Percentiles rank a stretch among this genome's conserved stretches.
These are phyloP conservation scores for Andrena dorsata DNA, from an alignment of 2,888 invertebrate species.

Conservation along the genomic window DNA sequence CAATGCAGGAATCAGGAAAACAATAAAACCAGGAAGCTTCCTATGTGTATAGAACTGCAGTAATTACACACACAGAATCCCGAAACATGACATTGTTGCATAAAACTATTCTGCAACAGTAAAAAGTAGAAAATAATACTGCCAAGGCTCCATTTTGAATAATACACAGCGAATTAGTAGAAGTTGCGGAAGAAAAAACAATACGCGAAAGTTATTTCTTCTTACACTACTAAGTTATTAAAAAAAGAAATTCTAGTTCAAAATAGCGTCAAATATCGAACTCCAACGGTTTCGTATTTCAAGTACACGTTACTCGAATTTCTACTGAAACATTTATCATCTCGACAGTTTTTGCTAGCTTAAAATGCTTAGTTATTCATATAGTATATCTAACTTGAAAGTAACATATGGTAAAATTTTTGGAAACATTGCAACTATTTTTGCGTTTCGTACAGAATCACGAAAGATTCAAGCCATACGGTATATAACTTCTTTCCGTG, in stretches of 20 bases:
- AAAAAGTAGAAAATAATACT: background rate
- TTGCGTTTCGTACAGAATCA: background rate
- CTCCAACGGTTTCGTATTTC: background rate
- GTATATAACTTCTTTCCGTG: conserved; percentile 8
- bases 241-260: background rate
- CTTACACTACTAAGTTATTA: conserved; percentile 28
- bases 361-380: conserved; percentile 2
- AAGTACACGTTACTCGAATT: background rate
- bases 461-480: background rate
- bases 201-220: conserved; percentile 4
- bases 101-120: too few relatives aligned
- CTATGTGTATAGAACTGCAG: background rate
- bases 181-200: background rate
- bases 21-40: background rate
- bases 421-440: background rate
- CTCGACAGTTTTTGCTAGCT: background rate
- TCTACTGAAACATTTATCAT: background rate
- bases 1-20: background rate
- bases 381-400: background rate
- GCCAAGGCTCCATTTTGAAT: background rate
- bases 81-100: too few relatives aligned
- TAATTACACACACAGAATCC: too few relatives aligned
- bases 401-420: background rate
- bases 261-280: background rate
- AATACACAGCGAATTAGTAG: background rate